Percentiles rank a stretch among this genome's conserved stretches.
Conservation (phyloP, 2,113 vertebrate genomes). For the Microcebus murinus region DNA sequence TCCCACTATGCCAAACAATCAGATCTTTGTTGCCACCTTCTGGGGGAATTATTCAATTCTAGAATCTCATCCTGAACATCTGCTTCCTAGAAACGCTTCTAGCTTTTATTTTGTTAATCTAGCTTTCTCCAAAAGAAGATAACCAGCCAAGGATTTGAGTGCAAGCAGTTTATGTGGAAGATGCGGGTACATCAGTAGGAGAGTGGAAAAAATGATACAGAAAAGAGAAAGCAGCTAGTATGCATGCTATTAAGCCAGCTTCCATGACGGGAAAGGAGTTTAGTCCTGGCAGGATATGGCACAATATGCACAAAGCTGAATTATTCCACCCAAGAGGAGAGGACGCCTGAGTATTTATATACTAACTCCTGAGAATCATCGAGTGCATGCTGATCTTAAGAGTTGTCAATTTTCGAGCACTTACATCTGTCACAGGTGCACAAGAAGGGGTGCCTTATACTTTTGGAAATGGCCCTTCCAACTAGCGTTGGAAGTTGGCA, state of each 20-base stretch:
- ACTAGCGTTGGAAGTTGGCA: conserved; percentile 2
- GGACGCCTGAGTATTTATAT: not conserved
- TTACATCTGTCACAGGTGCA: not conserved
- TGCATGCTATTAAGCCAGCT: not conserved
- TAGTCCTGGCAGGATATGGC: not conserved
- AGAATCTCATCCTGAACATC: not conserved
- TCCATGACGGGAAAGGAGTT: not conserved
- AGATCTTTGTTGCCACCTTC: conserved; percentile 64
- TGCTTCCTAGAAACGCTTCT: not conserved
- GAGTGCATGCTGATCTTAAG: not conserved
- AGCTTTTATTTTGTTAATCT: not conserved
- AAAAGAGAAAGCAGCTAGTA: not conserved
- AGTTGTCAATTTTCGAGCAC: not conserved
- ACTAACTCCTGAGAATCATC: not conserved
- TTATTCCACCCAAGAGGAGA: not conserved
- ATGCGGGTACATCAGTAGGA: not conserved
- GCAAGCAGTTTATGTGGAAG: not conserved
- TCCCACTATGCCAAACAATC: conserved; percentile 30
- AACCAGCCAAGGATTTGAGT: not conserved
- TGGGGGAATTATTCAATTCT: conserved; percentile 38
- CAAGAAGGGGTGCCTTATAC: not conserved
- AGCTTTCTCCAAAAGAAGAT: not conserved
- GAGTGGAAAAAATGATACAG: not conserved
- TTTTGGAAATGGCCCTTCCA: not conserved
- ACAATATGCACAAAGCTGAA: not conserved